phyloP scores from a whole-genome alignment of 2,113 vertebrate genomes.

The Ailurus styani region DNA sequence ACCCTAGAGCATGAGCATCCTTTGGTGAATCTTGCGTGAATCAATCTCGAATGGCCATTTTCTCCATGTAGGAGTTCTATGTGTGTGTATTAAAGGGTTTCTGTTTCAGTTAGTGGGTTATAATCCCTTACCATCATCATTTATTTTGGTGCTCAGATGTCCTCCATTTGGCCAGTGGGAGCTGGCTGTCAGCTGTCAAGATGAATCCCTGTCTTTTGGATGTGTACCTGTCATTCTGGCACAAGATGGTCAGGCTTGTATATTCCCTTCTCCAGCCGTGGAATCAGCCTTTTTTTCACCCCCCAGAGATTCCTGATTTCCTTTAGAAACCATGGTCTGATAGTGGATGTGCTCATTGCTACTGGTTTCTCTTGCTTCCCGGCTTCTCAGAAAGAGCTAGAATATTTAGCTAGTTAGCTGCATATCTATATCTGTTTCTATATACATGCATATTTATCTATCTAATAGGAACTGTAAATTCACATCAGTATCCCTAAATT shows the following conservation, averaged over 20 bases:
- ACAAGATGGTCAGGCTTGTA: not conserved
- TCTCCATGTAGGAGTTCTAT: not conserved
- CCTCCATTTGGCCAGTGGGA: not conserved
- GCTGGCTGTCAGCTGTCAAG: no score
- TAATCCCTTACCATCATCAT: not conserved
- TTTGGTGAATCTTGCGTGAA: not conserved
- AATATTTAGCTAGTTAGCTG: not conserved
- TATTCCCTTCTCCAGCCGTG: not conserved
- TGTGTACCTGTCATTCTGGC: not conserved
- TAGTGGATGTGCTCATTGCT: not conserved
- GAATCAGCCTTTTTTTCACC: not conserved
- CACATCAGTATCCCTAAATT: not conserved
- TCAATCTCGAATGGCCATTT: not conserved
- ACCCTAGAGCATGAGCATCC: not conserved
- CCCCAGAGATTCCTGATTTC: not conserved
- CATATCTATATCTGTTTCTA: not conserved
- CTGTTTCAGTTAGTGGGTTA: not conserved
- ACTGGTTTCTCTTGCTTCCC: not conserved
- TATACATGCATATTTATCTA: not conserved
- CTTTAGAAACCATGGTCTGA: not conserved
- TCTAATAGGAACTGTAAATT: not conserved
- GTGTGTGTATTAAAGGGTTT: not conserved
- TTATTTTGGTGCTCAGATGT: not conserved
- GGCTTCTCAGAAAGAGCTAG: not conserved
- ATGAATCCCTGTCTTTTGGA: not conserved